phyloP scores from a whole-genome alignment of 1,140 invertebrate species.

The Meloidogyne hapla region DNA sequence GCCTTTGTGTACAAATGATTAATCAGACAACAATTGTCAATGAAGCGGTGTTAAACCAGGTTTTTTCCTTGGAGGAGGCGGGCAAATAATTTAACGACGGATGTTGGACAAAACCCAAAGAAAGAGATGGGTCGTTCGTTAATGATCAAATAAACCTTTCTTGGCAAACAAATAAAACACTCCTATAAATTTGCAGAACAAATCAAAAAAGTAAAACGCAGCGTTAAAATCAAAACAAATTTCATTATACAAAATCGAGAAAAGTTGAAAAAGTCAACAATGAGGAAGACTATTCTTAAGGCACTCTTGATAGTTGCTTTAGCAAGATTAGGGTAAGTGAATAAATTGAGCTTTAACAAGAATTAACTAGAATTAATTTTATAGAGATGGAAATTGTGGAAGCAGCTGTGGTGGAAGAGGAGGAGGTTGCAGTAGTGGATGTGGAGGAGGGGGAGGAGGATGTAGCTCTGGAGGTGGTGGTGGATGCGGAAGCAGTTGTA shows the following conservation, averaged over 20 bases:
- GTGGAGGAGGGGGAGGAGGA: constrained; percentile 5
- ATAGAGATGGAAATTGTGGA: constrained; percentile 7
- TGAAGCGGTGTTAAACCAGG: neutral
- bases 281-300: neutral
- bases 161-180: neutral
- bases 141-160: neutral
- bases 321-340: neutral
- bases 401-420: neutral
- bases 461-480: constrained; percentile 4
- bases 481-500: neutral
- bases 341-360: neutral
- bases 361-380: neutral
- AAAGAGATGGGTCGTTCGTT: neutral
- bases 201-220: neutral
- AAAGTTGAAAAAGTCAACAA: neutral
- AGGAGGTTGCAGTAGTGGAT: neutral
- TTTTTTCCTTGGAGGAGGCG: neutral
- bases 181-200: constrained; percentile 1
- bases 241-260: neutral
- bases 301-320: neutral
- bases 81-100: neutral
- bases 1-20: neutral
- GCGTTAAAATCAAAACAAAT: neutral
- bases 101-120: neutral
- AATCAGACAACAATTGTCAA: constrained; percentile 3